Percentiles rank a stretch among this genome's conserved stretches.
Conservation (phyloP, 2,113 vertebrate genomes). For the Chloroceryle aenea region DNA sequence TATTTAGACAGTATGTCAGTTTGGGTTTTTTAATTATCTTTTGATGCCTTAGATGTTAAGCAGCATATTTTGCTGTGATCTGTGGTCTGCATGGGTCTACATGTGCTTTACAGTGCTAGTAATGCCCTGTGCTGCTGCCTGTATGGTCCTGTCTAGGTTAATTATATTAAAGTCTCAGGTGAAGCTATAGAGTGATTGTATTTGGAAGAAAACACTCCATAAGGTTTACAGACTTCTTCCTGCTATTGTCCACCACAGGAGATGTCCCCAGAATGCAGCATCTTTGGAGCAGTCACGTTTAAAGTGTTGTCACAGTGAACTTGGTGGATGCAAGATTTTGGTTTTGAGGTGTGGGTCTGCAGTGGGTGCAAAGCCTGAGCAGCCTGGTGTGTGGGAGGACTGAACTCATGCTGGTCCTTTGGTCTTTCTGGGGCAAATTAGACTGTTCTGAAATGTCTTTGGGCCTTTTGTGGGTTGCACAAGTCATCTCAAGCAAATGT, state of each 20-base stretch:
- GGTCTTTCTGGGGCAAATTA: not conserved
- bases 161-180: not conserved
- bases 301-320: not conserved
- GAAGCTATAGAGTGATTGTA: not conserved
- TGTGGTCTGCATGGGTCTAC: not conserved
- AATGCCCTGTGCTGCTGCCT: fast-evolving
- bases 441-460: not conserved
- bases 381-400: fast-evolving
- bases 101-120: not conserved
- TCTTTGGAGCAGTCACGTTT: not conserved
- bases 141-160: not conserved
- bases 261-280: not conserved
- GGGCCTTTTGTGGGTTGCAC: not conserved
- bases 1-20: not conserved
- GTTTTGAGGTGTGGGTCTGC: not conserved
- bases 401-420: not conserved
- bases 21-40: not conserved
- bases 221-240: not conserved
- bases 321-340: not conserved
- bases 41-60: not conserved
- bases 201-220: not conserved
- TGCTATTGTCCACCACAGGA: not conserved
- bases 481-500: not conserved
- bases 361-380: fast-evolving
- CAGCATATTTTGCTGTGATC: not conserved